A percentile compares a stretch with the other conserved stretches of the same genome.
Conservation (phyloP, 1,140 invertebrate genomes). For the Diprion similis region DNA sequence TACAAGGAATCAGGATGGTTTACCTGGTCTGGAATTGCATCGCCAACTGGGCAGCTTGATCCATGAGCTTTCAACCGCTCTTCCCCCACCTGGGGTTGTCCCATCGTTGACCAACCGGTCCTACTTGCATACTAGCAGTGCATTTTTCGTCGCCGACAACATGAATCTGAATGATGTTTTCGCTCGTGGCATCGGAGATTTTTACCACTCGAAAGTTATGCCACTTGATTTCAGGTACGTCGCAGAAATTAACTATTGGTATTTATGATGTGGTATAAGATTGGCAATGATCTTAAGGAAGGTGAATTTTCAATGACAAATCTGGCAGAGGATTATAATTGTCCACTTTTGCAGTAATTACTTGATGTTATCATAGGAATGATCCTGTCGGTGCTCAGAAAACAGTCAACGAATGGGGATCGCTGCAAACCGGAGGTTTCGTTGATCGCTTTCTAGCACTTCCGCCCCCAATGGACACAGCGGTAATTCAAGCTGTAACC, state of each 20-base stretch:
- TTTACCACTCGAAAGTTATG: neutral
- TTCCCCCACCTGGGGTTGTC: neutral
- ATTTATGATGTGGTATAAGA: neutral
- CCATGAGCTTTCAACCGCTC: neutral
- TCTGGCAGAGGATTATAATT: too few relatives aligned
- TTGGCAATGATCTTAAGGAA: neutral
- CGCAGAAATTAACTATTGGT: neutral
- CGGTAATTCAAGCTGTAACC: neutral
- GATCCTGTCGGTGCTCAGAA: neutral
- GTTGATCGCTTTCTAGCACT: neutral
- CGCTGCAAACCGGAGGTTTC: neutral
- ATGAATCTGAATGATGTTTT: neutral
- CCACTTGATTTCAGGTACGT: conserved; percentile 8
- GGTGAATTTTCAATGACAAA: too few relatives aligned
- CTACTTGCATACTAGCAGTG: conserved; percentile 9
- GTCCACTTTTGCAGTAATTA: too few relatives aligned
- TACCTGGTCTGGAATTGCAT: conserved; percentile 11
- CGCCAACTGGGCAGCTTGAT: conserved; percentile 9
- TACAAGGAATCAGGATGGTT: neutral
- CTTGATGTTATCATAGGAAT: neutral
- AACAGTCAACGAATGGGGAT: neutral
- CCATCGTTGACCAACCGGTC: neutral
- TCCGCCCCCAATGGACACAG: neutral
- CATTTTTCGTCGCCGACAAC: neutral
- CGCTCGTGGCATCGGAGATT: neutral